Percentiles rank a stretch among this genome's conserved stretches.
Evolutionary conservation across 2,888 invertebrate genomes (phyloP).

Genomic region (Dicyrtoma fusca): DNA sequence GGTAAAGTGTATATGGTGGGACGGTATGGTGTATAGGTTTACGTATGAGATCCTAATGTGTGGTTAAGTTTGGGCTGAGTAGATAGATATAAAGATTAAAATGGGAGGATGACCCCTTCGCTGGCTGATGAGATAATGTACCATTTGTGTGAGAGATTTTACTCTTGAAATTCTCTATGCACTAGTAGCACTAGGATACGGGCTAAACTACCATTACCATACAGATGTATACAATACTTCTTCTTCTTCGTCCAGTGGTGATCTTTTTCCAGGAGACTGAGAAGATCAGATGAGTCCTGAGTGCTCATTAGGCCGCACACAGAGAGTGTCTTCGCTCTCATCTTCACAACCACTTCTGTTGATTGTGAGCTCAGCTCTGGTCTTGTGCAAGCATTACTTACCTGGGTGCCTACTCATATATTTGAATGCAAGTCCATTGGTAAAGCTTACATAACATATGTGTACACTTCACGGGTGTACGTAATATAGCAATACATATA

Average conservation of each 20-base stretch:
- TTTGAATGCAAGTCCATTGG: too few species aligned
- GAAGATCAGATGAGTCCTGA: conserved; percentile 31
- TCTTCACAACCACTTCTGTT: conserved; percentile 16
- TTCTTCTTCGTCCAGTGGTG: too few species aligned
- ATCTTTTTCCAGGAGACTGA: conserved; percentile 13
- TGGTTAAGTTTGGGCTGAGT: conserved; percentile 11
- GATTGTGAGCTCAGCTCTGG: neutral
- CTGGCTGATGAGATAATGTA: conserved; percentile 49
- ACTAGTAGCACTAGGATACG: neutral
- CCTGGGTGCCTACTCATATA: neutral
- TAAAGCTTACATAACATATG: too few species aligned
- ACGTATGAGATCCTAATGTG: neutral
- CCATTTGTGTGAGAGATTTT: conserved; percentile 33
- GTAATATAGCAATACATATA: neutral
- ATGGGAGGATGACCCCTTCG: conserved; percentile 38
- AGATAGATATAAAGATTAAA: conserved; percentile 41
- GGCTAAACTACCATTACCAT: neutral
- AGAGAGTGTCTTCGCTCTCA: conserved; percentile 48
- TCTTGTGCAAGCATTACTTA: neutral
- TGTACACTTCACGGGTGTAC: too few species aligned
- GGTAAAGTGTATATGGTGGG: too few species aligned
- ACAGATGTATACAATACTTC: too few species aligned
- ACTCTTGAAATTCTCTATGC: neutral
- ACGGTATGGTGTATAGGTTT: too few species aligned
- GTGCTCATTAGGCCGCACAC: conserved; percentile 53